These are phyloP conservation scores for Cyaniris semiargus DNA, from an alignment of 2,888 invertebrate species.

Conservation along the genomic window DNA sequence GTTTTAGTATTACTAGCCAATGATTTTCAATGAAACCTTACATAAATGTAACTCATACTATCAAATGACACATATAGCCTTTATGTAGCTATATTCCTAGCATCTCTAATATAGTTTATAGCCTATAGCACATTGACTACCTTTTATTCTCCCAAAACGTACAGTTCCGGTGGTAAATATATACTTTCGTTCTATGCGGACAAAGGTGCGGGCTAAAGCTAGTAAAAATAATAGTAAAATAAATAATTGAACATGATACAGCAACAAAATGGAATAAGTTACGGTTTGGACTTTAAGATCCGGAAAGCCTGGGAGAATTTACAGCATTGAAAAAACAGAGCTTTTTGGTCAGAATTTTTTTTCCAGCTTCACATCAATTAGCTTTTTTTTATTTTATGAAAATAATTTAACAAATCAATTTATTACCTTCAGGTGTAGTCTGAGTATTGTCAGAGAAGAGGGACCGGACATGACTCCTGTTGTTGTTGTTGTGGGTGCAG, in stretches of 20 bases:
- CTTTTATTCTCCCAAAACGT: conserved; percentile 17
- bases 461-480: conserved; percentile 62
- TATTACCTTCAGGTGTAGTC: conserved; percentile 69
- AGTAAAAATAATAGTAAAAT: background rate
- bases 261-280: background rate
- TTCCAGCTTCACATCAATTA: no score
- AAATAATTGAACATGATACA: background rate
- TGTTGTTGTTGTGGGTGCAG: conserved; percentile 66
- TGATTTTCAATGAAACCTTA: background rate
- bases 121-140: background rate
- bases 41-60: background rate
- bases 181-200: conserved; percentile 13
- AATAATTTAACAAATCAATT: background rate
- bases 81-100: background rate
- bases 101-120: background rate
- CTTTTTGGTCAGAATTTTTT: no score
- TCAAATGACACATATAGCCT: background rate
- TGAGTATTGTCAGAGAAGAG: conserved; percentile 71
- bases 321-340: no score
- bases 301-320: no score
- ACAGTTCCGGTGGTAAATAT: conserved; percentile 14
- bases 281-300: no score
- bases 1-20: background rate
- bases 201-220: conserved; percentile 11
- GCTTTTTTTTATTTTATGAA: background rate